A percentile compares a stretch with the other conserved stretches of the same genome.
These are phyloP conservation scores for Channa striata DNA, from an alignment of 2,797 vertebrate genomes.

Conservation along the genomic window DNA sequence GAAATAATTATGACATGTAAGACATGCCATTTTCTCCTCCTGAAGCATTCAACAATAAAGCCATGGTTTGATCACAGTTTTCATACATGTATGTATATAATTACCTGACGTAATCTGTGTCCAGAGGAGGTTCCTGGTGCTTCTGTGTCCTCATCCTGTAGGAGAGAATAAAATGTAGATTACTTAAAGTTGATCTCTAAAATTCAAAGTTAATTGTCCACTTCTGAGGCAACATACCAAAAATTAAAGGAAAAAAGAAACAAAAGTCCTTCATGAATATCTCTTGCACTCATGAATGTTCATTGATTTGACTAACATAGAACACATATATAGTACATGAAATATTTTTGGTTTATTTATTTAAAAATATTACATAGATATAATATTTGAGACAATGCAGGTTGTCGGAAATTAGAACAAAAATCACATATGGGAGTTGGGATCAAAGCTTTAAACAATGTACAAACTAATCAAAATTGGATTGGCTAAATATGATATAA, in stretches of 20 bases:
- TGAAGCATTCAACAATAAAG: neutral
- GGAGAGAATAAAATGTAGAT: conserved; percentile 13
- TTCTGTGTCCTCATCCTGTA: conserved; percentile 82
- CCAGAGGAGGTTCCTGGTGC: conserved; percentile 84
- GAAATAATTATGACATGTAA: neutral
- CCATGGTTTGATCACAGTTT: neutral
- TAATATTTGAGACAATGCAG: no score
- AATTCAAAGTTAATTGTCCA: neutral
- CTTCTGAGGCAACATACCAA: no score
- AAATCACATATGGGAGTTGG: no score
- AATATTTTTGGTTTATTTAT: no score
- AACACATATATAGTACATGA: no score
- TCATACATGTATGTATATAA: neutral
- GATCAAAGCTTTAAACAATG: neutral
- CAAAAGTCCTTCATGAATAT: neutral
- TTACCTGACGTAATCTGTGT: conserved; percentile 83
- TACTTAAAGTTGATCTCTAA: conserved; percentile 14
- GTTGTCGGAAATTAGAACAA: no score
- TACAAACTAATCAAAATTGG: no score
- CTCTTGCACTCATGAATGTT: no score
- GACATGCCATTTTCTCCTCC: neutral
- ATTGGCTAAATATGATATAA: no score
- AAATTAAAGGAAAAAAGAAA: no score
- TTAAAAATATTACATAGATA: no score
- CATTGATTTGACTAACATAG: no score